phyloP scores from a whole-genome alignment of 2,797 vertebrate genomes.

The Protonibea diacanthus region DNA sequence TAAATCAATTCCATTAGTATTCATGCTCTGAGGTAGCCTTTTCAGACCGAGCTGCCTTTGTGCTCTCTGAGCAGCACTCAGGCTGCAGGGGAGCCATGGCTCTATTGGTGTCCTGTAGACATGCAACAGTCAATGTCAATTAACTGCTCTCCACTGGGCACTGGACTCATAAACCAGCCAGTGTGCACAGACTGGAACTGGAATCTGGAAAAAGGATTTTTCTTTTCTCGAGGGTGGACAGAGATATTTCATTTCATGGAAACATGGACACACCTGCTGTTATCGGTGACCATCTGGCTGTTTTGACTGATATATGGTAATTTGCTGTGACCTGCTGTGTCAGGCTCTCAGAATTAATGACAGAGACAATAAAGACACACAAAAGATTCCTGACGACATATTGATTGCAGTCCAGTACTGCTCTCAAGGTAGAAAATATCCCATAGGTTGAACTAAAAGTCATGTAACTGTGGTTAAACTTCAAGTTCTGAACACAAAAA shows the following conservation, averaged over 20 bases:
- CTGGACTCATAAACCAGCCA: constrained; percentile 15
- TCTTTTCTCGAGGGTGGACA: not conserved
- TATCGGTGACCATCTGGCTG: constrained; percentile 9
- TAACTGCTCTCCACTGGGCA: constrained; percentile 69
- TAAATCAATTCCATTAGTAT: constrained; percentile 84
- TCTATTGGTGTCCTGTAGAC: constrained; percentile 72
- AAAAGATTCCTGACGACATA: not conserved
- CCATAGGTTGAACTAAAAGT: not conserved
- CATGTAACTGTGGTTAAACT: not conserved
- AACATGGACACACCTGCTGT: not conserved
- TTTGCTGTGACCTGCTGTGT: not conserved
- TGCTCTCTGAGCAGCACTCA: constrained; percentile 71
- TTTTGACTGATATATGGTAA: constrained; percentile 14
- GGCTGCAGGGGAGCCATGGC: constrained; percentile 68
- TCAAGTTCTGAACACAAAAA: too few relatives aligned
- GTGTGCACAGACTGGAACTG: constrained; percentile 20
- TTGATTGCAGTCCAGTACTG: too few relatives aligned
- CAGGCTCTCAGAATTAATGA: not conserved
- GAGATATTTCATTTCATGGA: not conserved
- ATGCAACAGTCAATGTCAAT: constrained; percentile 78
- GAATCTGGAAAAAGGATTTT: not conserved
- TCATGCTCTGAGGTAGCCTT: constrained; percentile 73
- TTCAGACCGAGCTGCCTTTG: constrained; percentile 70
- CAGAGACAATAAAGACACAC: not conserved
- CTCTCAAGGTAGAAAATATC: not conserved